Percentiles rank a stretch among this genome's conserved stretches.
These are phyloP conservation scores for Cantharis lateralis DNA, from an alignment of 2,888 invertebrate genomes.

Conservation along the genomic window DNA sequence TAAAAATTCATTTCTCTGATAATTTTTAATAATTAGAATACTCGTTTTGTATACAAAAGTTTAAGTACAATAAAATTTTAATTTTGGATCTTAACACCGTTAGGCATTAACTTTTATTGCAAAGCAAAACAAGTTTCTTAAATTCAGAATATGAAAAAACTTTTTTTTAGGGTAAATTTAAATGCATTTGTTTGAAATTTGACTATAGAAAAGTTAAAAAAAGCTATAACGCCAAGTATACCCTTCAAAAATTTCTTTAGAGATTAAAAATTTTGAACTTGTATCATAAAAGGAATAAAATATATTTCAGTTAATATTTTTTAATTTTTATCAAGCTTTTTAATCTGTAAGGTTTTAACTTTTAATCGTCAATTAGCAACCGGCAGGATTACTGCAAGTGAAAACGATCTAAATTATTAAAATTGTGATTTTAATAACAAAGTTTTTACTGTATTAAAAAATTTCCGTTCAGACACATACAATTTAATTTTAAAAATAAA, in stretches of 20 bases:
- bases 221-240: too few relatives aligned
- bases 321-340: background rate
- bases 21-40: background rate
- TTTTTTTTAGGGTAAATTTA: too few relatives aligned
- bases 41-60: too few relatives aligned
- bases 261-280: background rate
- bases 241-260: background rate
- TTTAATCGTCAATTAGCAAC: background rate
- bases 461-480: too few relatives aligned
- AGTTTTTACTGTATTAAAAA: background rate
- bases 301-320: background rate
- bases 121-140: too few relatives aligned
- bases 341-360: background rate
- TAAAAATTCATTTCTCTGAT: background rate
- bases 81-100: background rate
- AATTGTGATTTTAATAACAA: background rate
- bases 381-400: background rate
- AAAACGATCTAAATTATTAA: too few relatives aligned
- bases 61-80: too few relatives aligned
- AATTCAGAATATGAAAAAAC: too few relatives aligned
- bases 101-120: background rate
- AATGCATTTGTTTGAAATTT: too few relatives aligned
- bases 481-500: background rate
- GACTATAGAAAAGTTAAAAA: background rate
- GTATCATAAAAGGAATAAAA: background rate